Conservation (phyloP, 2,113 vertebrate genomes). For the Ardeotis arabs region DNA sequence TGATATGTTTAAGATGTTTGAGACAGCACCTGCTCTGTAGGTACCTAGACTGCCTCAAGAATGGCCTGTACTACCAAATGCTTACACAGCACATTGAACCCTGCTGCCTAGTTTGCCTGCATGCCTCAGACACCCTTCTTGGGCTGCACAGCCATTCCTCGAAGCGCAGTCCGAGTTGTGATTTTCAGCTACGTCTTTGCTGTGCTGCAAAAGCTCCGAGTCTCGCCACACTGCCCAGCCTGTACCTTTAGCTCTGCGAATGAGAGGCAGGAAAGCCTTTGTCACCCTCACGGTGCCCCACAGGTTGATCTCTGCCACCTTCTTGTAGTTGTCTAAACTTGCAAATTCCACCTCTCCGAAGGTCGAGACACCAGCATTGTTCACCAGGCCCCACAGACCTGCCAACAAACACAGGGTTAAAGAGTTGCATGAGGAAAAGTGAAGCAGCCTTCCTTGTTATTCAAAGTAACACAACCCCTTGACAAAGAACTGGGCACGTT, state of each 20-base stretch:
- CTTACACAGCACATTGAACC: not conserved
- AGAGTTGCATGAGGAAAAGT: not conserved
- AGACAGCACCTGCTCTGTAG: not conserved
- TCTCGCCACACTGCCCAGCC: not conserved
- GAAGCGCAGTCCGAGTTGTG: not conserved
- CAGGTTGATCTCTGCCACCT: slow-evolving; percentile 85
- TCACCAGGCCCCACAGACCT: slow-evolving; percentile 92
- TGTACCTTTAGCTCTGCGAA: slow-evolving; percentile 84
- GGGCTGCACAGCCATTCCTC: not conserved
- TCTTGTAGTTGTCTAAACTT: slow-evolving; percentile 82
- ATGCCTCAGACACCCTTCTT: not conserved
- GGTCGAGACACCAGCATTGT: slow-evolving; percentile 83
- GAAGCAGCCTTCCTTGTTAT: not conserved
- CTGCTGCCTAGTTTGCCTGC: not conserved
- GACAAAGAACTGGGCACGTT: not conserved
- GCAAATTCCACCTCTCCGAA: slow-evolving; percentile 90
- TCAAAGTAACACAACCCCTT: not conserved
- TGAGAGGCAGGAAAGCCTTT: slow-evolving; percentile 85
- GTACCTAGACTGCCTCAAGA: not conserved
- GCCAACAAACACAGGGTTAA: not conserved
- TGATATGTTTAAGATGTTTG: not conserved
- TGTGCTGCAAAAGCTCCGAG: not conserved
- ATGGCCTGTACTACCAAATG: not conserved
- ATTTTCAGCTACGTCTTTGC: not conserved
- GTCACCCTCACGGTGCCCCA: slow-evolving; percentile 89